Base-by-base conservation (phyloP, 1,140 invertebrate species). In the Panagrolaimus sp. region DNA sequence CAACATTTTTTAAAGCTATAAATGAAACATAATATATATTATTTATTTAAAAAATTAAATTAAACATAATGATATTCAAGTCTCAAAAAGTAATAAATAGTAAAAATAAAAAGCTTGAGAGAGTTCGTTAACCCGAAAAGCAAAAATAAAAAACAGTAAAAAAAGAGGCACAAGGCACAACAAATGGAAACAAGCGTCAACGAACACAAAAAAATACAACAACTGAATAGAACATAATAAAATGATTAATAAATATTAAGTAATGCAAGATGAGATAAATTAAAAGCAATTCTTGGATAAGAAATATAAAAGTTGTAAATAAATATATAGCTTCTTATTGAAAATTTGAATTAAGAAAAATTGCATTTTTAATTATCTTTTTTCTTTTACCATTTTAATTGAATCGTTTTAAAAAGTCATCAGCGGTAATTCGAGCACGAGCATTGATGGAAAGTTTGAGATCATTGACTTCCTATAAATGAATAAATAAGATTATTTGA, bases 391-490 rank as follows among this genome's bases (percentile, higher is more conserved):
- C 31, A 38, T 53, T 51, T 74, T 51, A 78, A 65, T 81, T 83
- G 73, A 89, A 88, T 77, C 86, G 84, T 85, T 98, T 98, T 14
- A 98, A 87, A 86, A 98, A 98, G 86, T 99, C 96, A 87, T 98
- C 94, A 16, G 96, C 93, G 85, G 93, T 98, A 78, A 96, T 94
- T 83, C 96, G 88, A 72, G 96, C 96, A 78, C 96, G 87, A 20
- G 96, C 94, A 87, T 98, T 99, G 31, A 38, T 38, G 31, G 31
- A 38, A 38, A 38, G 31, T 7, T 38, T 38, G 31, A 38, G 31
- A 38, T 38, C 31, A 38, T 38, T 38, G 31, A 38, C 31, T 38
- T 38, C 31, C 31, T 38, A n/a, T n/a, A n/a, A n/a, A n/a, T n/a
- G n/a, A n/a, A n/a, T n/a, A n/a, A n/a, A n/a, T n/a, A n/a, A n/a